A percentile compares a stretch with the other conserved stretches of the same genome.
Conservation (phyloP, 2,888 invertebrate species). For the Oxytorus armatus region DNA sequence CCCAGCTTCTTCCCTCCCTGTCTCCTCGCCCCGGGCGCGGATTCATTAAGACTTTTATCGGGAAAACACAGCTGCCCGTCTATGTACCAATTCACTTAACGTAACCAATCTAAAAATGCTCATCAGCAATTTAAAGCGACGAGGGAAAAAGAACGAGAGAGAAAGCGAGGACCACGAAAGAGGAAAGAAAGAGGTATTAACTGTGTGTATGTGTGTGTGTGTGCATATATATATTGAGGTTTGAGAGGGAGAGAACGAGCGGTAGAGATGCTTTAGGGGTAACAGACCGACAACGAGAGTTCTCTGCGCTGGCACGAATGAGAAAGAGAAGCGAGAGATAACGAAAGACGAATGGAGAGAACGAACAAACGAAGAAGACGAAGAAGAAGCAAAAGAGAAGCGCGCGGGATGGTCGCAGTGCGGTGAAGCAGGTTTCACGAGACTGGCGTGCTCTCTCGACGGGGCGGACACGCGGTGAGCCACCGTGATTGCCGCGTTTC, state of each 20-base stretch:
- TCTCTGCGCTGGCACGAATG: constrained; percentile 55
- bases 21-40: constrained; percentile 51
- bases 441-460: constrained; percentile 48
- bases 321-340: constrained; percentile 48
- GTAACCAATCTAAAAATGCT: constrained; percentile 84
- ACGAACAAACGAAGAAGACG: constrained; percentile 35
- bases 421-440: constrained; percentile 60
- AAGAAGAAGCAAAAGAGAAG: constrained; percentile 27
- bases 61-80: constrained; percentile 81
- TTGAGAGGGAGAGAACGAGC: not conserved
- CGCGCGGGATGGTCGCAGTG: constrained; percentile 51
- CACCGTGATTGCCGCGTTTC: constrained; percentile 65
- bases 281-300: constrained; percentile 65
- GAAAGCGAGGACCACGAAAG: constrained; percentile 59
- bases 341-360: constrained; percentile 48
- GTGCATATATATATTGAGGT: constrained; percentile 17
- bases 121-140: constrained; percentile 84
- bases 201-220: not conserved
- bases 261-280: constrained; percentile 25
- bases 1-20: constrained; percentile 11
- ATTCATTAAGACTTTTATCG: constrained; percentile 80
- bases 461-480: constrained; percentile 62
- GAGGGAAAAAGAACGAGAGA: constrained; percentile 47
- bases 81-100: constrained; percentile 84
- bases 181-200: constrained; percentile 56